phyloP scores from a whole-genome alignment of 2,113 vertebrate genomes.

The Oceanodroma tethys region DNA sequence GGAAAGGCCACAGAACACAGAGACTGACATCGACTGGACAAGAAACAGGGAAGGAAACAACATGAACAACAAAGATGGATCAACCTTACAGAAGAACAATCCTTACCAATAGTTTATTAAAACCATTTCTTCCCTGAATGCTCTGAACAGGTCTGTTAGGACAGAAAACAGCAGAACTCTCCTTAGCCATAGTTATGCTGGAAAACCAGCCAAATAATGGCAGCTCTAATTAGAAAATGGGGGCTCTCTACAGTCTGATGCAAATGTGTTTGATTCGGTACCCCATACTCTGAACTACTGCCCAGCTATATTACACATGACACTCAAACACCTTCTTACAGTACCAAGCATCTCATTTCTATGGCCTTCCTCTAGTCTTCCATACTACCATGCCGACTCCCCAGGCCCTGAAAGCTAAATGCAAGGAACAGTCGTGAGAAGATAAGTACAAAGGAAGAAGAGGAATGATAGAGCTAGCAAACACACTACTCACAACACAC shows the following conservation, averaged over 20 bases:
- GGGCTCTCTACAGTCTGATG: not conserved
- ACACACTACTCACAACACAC: not conserved
- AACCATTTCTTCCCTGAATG: not conserved
- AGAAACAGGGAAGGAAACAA: not conserved
- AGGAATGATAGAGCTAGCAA: not conserved
- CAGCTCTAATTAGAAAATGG: not conserved
- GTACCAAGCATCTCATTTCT: not conserved
- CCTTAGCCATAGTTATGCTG: not conserved
- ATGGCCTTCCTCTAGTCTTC: not conserved
- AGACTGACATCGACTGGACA: accelerated
- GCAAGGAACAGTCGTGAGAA: not conserved
- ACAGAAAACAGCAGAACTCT: not conserved
- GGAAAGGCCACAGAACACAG: not conserved
- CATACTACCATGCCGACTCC: not conserved
- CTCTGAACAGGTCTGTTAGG: not conserved
- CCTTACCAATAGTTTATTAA: not conserved
- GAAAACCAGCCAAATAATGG: not conserved
- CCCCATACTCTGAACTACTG: not conserved
- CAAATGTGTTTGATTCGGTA: not conserved
- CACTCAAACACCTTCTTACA: not conserved
- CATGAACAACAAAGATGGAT: not conserved
- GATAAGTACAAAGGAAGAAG: not conserved
- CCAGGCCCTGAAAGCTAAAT: not conserved
- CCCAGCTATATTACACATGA: not conserved
- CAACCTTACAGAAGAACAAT: not conserved